Evolutionary conservation across 2,113 vertebrate genomes (phyloP).

Genomic region (Burhinus bistriatus): DNA sequence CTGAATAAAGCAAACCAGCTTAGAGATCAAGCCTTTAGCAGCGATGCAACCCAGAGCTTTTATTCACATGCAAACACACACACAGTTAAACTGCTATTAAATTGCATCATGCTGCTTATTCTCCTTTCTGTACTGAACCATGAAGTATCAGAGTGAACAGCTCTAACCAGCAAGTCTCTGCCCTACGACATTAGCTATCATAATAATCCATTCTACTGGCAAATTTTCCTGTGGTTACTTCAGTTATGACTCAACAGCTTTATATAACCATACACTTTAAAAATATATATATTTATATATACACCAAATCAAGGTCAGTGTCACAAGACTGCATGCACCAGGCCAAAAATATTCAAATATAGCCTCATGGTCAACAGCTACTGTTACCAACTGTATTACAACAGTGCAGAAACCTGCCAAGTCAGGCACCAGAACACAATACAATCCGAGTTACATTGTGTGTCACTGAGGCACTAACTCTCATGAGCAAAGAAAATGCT

Average conservation of each 20-base stretch:
- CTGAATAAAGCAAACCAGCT: neutral
- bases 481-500: neutral
- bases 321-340: constrained; percentile 55
- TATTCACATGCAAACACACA: neutral
- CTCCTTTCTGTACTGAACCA: neutral
- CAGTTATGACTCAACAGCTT: constrained; percentile 66
- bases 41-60: neutral
- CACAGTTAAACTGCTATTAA: neutral
- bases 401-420: neutral
- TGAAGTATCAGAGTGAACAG: neutral
- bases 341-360: constrained; percentile 43
- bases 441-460: neutral
- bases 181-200: neutral
- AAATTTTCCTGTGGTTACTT: constrained; percentile 64
- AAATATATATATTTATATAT: neutral
- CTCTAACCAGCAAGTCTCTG: neutral
- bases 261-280: constrained; percentile 46
- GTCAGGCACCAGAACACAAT: neutral
- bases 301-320: constrained; percentile 42
- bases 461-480: neutral
- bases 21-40: neutral
- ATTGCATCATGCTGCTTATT: neutral
- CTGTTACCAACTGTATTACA: neutral
- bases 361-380: neutral
- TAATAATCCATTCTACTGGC: constrained; percentile 15